Evolutionary conservation across 2,797 vertebrate genomes (phyloP).

Genomic region (Meriones psammophilus): DNA sequence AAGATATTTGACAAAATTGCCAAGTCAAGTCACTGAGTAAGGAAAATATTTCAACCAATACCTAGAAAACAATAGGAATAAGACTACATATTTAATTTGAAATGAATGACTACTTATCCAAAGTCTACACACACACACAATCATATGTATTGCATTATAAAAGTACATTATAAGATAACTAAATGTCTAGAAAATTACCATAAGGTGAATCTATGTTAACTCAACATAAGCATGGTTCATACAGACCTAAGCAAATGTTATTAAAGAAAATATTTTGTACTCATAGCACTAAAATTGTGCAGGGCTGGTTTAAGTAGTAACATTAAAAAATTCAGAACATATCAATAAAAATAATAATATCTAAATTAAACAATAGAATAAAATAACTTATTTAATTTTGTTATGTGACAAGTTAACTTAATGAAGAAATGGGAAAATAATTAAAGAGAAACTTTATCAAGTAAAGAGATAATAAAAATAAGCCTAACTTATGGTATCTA

Average conservation of each 20-base stretch:
- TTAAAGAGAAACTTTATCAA: neutral
- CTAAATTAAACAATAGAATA: neutral
- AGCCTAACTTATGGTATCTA: neutral
- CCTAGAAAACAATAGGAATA: neutral
- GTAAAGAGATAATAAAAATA: neutral
- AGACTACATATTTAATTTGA: neutral
- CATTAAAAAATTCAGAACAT: neutral
- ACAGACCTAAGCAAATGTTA: neutral
- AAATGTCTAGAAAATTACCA: neutral
- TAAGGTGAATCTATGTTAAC: neutral
- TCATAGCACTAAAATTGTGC: no score
- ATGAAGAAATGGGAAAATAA: neutral
- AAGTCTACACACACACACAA: neutral
- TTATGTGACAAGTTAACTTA: neutral
- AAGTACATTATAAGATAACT: neutral
- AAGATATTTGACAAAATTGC: neutral
- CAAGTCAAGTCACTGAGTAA: neutral
- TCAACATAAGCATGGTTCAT: no score
- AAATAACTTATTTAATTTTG: neutral
- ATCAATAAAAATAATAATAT: neutral
- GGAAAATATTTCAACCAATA: neutral
- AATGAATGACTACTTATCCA: neutral
- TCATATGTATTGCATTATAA: neutral
- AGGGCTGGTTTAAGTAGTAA: neutral
- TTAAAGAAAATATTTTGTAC: neutral